Evolutionary conservation across 1,140 invertebrate species (phyloP).

Genomic region (Samia ricini): DNA sequence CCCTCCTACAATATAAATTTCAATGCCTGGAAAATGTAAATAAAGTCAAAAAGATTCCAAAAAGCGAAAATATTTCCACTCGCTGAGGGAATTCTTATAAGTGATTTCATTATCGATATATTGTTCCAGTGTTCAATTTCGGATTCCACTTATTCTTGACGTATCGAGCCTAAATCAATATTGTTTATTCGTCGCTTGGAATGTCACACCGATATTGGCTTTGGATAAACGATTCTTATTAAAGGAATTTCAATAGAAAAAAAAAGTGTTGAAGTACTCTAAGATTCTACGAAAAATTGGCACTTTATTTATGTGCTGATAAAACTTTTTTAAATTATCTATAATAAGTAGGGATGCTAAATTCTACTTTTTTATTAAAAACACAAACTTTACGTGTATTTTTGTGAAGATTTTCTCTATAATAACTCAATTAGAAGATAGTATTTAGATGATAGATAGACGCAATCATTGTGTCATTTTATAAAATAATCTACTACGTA

Average conservation of each 20-base stretch:
- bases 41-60: background rate
- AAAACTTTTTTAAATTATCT: too few relatives aligned
- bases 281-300: too few relatives aligned
- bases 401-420: too few relatives aligned
- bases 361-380: too few relatives aligned
- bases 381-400: too few relatives aligned
- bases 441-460: too few relatives aligned
- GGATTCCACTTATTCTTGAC: slow-evolving; percentile 9
- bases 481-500: too few relatives aligned
- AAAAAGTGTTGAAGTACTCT: background rate
- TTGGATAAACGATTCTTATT: slow-evolving; percentile 11
- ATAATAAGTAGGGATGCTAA: too few relatives aligned
- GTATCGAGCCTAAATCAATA: slow-evolving; percentile 14
- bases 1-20: too few relatives aligned
- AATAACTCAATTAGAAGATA: too few relatives aligned
- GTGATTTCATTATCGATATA: slow-evolving; percentile 15
- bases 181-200: slow-evolving; percentile 10
- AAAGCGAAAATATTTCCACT: slow-evolving; percentile 10
- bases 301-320: too few relatives aligned
- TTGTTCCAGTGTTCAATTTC: slow-evolving; percentile 10
- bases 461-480: too few relatives aligned
- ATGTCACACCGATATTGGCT: slow-evolving; percentile 9
- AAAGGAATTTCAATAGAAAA: slow-evolving; percentile 8
- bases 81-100: slow-evolving; percentile 11
- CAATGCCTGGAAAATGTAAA: background rate